Conservation (phyloP, 2,888 invertebrate species). For the Pyrocoelia pectoralis region DNA sequence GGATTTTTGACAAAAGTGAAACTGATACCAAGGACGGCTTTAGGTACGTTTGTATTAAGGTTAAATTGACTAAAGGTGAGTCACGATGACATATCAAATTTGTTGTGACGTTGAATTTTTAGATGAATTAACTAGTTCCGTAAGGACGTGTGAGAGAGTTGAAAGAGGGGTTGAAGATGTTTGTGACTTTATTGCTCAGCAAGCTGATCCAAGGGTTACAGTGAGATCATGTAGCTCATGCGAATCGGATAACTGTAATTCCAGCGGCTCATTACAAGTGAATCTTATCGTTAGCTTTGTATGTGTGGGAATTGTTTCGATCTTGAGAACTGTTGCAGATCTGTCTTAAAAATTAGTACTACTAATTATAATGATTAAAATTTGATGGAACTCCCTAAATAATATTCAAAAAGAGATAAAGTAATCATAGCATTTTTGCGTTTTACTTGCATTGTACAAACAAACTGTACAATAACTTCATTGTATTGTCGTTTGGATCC, state of each 20-base stretch:
- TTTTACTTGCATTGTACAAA: too few species aligned
- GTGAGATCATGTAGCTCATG: not conserved
- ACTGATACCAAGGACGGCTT: not conserved
- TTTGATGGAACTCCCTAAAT: too few species aligned
- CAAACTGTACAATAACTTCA: too few species aligned
- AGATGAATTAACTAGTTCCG: not conserved
- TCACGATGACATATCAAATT: not conserved
- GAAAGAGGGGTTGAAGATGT: not conserved
- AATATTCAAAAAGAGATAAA: too few species aligned
- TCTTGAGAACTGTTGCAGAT: too few species aligned
- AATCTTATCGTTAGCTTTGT: not conserved
- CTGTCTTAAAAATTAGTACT: too few species aligned
- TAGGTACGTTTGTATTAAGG: constrained; percentile 13
- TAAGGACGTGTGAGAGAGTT: constrained; percentile 8
- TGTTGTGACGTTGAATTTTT: not conserved
- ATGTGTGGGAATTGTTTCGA: not conserved
- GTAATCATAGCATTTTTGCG: too few species aligned
- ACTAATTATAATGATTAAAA: too few species aligned
- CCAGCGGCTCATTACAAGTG: constrained; percentile 19
- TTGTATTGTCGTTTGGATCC: too few species aligned
- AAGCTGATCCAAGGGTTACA: not conserved
- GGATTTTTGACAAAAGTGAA: not conserved
- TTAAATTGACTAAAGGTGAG: constrained; percentile 2
- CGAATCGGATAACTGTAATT: constrained; percentile 18
- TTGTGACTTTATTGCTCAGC: constrained; percentile 3